phyloP scores from a whole-genome alignment of 2,888 invertebrate species.

The Acholoe squamosa region DNA sequence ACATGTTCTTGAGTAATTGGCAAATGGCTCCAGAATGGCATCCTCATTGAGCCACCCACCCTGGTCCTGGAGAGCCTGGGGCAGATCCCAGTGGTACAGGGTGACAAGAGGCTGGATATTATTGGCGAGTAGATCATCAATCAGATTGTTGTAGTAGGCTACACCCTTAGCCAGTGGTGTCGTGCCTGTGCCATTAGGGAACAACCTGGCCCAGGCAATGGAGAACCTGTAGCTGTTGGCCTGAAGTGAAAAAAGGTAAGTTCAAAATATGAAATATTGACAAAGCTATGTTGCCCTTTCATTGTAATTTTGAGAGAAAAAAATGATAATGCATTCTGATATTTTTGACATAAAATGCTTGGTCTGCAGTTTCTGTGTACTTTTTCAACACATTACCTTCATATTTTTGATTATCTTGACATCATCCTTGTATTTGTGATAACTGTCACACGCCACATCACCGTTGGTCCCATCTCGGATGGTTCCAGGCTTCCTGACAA shows the following conservation, averaged over 20 bases:
- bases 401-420: conserved; percentile 85
- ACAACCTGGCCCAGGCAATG: conserved; percentile 88
- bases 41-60: conserved; percentile 79
- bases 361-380: neutral
- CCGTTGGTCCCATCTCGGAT: conserved; percentile 78
- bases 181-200: conserved; percentile 89
- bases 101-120: conserved; percentile 85
- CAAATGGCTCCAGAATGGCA: conserved; percentile 74
- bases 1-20: conserved; percentile 74
- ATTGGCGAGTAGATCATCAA: conserved; percentile 87
- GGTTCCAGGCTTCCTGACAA: conserved; percentile 84
- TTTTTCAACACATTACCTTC: conserved; percentile 78
- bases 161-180: conserved; percentile 74
- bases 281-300: too few relatives aligned
- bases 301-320: too few relatives aligned
- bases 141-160: conserved; percentile 88
- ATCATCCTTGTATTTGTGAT: conserved; percentile 86
- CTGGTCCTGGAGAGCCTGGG: conserved; percentile 74
- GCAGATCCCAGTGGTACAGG: conserved; percentile 83
- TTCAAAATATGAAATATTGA: neutral
- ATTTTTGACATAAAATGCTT: too few relatives aligned
- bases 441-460: conserved; percentile 87
- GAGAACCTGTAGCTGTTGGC: conserved; percentile 78
- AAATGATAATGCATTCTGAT: too few relatives aligned
- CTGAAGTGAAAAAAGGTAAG: neutral